A percentile compares a stretch with the other conserved stretches of the same genome.
These are phyloP conservation scores for Athrips mouffetella DNA, from an alignment of 2,888 invertebrate genomes.

Conservation along the genomic window DNA sequence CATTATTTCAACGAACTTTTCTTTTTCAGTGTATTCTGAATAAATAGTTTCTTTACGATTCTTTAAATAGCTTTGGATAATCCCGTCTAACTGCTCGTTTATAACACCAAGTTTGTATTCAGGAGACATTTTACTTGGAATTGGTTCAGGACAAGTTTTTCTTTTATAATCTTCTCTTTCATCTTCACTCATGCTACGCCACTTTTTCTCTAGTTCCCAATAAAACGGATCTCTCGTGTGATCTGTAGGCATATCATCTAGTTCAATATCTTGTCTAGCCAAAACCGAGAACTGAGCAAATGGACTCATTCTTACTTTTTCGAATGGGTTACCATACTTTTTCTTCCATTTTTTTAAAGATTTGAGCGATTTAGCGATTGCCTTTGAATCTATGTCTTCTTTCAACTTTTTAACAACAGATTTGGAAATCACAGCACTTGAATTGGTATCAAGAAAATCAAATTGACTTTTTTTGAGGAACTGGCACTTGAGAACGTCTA, in stretches of 20 bases:
- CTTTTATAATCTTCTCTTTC: slow-evolving; percentile 74
- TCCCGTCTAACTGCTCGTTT: slow-evolving; percentile 86
- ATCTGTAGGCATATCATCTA: slow-evolving; percentile 64
- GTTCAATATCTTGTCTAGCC: slow-evolving; percentile 63
- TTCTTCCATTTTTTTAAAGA: slow-evolving; percentile 81
- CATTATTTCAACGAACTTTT: slow-evolving; percentile 83
- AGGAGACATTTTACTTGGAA: slow-evolving; percentile 83
- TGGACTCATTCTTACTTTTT: slow-evolving; percentile 69
- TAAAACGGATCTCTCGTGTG: slow-evolving; percentile 80
- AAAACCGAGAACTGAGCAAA: slow-evolving; percentile 80
- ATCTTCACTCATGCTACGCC: slow-evolving; percentile 81
- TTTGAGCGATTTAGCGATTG: slow-evolving; percentile 77
- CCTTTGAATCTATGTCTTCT: slow-evolving; percentile 68
- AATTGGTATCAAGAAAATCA: slow-evolving; percentile 90
- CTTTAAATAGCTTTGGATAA: slow-evolving; percentile 81
- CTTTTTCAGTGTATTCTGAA: slow-evolving; percentile 52
- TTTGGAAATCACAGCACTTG: slow-evolving; percentile 80
- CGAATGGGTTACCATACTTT: slow-evolving; percentile 65
- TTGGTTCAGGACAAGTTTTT: slow-evolving; percentile 86
- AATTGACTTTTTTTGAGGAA: slow-evolving; percentile 88
- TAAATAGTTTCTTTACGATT: slow-evolving; percentile 51
- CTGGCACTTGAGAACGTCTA: slow-evolving; percentile 92
- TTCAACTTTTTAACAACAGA: slow-evolving; percentile 78
- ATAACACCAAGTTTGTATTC: slow-evolving; percentile 89
- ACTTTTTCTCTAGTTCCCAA: slow-evolving; percentile 80